Percentiles rank a stretch among this genome's conserved stretches.
phyloP scores from a whole-genome alignment of 2,113 vertebrate genomes.

The Cervus canadensis region DNA sequence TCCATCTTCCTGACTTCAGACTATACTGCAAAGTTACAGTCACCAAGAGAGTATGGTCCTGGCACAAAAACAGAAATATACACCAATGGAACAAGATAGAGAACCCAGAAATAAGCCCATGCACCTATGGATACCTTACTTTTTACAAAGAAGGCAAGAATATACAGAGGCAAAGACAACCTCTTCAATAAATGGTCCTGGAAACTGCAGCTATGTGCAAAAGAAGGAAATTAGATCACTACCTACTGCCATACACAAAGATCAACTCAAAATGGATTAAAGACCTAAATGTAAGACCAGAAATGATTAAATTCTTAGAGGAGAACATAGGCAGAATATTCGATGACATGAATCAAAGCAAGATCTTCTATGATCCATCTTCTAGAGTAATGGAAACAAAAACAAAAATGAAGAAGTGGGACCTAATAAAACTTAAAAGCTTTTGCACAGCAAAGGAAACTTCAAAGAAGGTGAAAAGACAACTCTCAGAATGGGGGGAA shows the following conservation, averaged over 20 bases:
- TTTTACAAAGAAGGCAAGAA: not conserved
- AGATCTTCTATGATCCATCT: not conserved
- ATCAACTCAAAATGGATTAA: not conserved
- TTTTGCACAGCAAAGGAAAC: too few species aligned
- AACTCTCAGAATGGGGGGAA: too few species aligned
- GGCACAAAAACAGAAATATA: not conserved
- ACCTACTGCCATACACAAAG: not conserved
- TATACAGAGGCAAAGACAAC: not conserved
- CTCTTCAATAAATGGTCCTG: not conserved
- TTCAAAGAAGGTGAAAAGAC: too few species aligned
- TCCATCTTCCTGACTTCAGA: not conserved
- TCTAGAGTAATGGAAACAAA: not conserved
- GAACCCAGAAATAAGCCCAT: not conserved
- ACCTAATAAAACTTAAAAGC: too few species aligned
- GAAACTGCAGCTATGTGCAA: not conserved
- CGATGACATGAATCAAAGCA: not conserved
- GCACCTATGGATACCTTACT: not conserved
- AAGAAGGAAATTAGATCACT: not conserved
- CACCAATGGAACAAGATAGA: not conserved
- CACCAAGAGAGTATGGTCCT: not conserved
- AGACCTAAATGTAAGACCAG: not conserved
- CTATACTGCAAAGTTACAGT: not conserved
- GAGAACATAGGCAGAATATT: not conserved
- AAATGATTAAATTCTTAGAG: not conserved
- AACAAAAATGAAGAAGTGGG: too few species aligned